Percentiles rank a stretch among this genome's conserved stretches.
These are phyloP conservation scores for Temnothorax unifasciatus DNA, from an alignment of 2,888 invertebrate species.

Conservation along the genomic window DNA sequence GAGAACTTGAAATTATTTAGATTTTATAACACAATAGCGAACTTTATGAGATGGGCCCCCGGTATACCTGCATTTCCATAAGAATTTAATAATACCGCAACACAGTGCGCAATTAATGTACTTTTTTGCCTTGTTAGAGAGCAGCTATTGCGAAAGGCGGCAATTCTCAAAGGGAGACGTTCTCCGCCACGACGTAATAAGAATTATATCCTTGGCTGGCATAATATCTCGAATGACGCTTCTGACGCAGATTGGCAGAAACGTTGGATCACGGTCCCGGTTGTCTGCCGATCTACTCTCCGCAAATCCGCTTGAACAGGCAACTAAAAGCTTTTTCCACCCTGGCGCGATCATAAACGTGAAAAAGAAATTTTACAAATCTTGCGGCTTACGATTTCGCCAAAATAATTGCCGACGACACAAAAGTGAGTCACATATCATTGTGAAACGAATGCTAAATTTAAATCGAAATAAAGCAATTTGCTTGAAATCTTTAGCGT, in stretches of 20 bases:
- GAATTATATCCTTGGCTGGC: slow-evolving; percentile 71
- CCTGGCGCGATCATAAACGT: background rate
- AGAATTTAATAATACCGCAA: slow-evolving; percentile 86
- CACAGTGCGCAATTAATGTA: slow-evolving; percentile 85
- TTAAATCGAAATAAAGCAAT: background rate
- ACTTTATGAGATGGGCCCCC: slow-evolving; percentile 82
- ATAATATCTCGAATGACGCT: slow-evolving; percentile 68
- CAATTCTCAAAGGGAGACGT: slow-evolving; percentile 74
- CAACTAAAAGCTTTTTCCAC: background rate
- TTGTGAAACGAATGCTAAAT: background rate
- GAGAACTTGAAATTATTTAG: slow-evolving; percentile 85
- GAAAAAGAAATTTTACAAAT: background rate
- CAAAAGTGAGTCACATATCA: background rate
- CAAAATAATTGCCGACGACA: background rate
- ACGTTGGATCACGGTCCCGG: slow-evolving; percentile 55
- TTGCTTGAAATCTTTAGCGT: background rate
- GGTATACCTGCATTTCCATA: slow-evolving; percentile 83
- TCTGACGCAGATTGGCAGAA: slow-evolving; percentile 66
- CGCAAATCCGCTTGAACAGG: slow-evolving; percentile 20
- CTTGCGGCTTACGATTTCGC: background rate
- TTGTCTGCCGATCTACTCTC: slow-evolving; percentile 18
- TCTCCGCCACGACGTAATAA: slow-evolving; percentile 72
- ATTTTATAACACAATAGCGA: slow-evolving; percentile 85
- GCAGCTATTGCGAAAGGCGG: slow-evolving; percentile 68
- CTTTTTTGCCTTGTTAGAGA: slow-evolving; percentile 83